Evolutionary conservation across 2,797 vertebrate genomes (phyloP).

Genomic region (Varecia variegata): DNA sequence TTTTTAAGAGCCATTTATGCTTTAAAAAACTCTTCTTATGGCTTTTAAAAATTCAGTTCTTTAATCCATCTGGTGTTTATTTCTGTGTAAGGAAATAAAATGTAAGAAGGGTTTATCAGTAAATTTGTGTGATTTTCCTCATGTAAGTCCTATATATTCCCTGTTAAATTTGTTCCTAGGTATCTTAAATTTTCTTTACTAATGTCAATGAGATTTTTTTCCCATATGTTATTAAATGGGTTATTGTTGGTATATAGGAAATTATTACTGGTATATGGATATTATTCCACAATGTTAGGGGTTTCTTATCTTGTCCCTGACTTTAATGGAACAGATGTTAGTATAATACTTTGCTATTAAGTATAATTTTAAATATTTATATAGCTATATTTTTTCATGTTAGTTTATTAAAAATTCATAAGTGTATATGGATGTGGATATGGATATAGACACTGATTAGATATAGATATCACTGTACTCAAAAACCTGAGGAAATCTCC

Average conservation of each 20-base stretch:
- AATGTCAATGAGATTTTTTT: neutral
- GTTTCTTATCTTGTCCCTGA: neutral
- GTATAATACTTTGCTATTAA: neutral
- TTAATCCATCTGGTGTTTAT: neutral
- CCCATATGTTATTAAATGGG: neutral
- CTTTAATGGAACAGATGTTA: neutral
- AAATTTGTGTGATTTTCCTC: neutral
- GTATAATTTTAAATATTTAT: neutral
- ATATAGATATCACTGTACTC: neutral
- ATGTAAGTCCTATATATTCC: neutral
- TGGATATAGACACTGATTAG: neutral
- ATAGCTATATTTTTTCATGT: neutral
- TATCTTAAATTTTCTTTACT: neutral
- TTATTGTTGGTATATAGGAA: neutral
- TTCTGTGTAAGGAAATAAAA: neutral
- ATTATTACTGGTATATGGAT: neutral
- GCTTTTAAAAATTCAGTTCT: neutral
- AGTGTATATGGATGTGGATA: neutral
- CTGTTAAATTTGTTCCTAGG: neutral
- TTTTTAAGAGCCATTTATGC: neutral
- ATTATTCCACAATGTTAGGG: neutral
- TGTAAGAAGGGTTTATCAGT: neutral
- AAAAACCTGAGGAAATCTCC: neutral
- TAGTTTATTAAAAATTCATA: neutral
- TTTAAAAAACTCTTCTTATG: neutral